These are phyloP conservation scores for Caerostris extrusa DNA, from an alignment of 1,140 invertebrate genomes.

Conservation along the genomic window DNA sequence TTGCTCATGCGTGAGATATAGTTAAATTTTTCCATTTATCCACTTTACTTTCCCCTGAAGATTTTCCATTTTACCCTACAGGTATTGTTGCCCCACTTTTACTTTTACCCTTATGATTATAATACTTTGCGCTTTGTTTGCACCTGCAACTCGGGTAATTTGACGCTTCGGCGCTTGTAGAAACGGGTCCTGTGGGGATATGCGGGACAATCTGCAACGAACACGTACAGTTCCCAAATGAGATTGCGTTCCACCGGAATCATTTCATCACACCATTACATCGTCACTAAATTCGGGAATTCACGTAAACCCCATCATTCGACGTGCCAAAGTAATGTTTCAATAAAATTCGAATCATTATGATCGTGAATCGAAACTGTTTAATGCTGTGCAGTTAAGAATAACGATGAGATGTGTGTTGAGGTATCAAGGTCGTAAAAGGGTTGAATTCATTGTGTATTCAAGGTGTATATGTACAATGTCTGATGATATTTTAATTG, in stretches of 20 bases:
- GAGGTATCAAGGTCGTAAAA: no score
- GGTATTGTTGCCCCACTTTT: background rate
- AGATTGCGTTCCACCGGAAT: background rate
- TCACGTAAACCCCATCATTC: background rate
- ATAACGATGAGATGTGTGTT: background rate
- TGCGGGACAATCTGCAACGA: no score
- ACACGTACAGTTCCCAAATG: conserved; percentile 1
- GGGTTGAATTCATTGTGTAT: no score
- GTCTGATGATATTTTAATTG: no score
- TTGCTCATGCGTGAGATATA: no score
- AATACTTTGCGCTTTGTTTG: conserved; percentile 36
- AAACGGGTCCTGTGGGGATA: no score
- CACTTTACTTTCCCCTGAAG: no score
- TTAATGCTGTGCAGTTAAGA: background rate
- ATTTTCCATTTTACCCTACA: background rate
- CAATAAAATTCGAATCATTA: conserved; percentile 3
- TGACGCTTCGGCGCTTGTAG: no score
- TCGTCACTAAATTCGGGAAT: background rate
- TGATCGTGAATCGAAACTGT: background rate
- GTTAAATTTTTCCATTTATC: no score
- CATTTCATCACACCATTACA: conserved; percentile 33
- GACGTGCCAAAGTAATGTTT: background rate
- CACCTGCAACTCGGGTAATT: background rate
- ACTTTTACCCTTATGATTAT: background rate
- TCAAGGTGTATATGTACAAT: no score